Percentiles rank a stretch among this genome's conserved stretches.
These are phyloP conservation scores for Hipposideros larvatus DNA, from an alignment of 2,797 vertebrate species.

Conservation along the genomic window DNA sequence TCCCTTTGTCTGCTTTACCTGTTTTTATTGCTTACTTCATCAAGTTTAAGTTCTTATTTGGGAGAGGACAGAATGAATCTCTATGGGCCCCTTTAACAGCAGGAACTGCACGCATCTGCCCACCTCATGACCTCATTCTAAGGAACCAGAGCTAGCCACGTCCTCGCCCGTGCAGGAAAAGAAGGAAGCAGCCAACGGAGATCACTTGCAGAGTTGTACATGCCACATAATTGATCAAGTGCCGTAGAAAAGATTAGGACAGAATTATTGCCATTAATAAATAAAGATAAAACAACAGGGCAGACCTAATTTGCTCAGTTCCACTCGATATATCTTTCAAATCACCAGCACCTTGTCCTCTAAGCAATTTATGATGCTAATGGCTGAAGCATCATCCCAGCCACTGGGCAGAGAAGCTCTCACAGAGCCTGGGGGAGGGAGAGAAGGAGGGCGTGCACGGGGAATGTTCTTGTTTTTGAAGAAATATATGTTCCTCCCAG, in stretches of 20 bases:
- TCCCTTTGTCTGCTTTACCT: neutral
- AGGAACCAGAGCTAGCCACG: neutral
- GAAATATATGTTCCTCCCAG: neutral
- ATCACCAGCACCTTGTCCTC: constrained; percentile 26
- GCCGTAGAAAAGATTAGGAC: constrained; percentile 6
- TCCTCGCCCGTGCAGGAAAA: neutral
- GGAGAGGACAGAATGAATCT: neutral
- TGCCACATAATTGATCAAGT: neutral
- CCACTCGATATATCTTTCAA: neutral
- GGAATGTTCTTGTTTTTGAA: neutral
- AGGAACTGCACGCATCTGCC: neutral
- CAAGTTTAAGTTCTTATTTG: neutral
- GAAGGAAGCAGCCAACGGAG: neutral
- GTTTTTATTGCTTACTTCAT: neutral
- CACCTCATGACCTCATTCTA: neutral
- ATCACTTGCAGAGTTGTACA: neutral
- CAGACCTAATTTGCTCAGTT: constrained; percentile 52
- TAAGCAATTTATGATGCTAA: constrained; percentile 32
- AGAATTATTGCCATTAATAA: constrained; percentile 62
- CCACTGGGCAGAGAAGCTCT: neutral
- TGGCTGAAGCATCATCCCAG: neutral
- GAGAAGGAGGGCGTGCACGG: no score
- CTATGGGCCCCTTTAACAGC: neutral
- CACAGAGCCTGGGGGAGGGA: neutral
- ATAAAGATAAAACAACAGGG: constrained; percentile 61